Evolutionary conservation across 2,797 vertebrate genomes (phyloP).

Genomic region (Gallirallus australis): DNA sequence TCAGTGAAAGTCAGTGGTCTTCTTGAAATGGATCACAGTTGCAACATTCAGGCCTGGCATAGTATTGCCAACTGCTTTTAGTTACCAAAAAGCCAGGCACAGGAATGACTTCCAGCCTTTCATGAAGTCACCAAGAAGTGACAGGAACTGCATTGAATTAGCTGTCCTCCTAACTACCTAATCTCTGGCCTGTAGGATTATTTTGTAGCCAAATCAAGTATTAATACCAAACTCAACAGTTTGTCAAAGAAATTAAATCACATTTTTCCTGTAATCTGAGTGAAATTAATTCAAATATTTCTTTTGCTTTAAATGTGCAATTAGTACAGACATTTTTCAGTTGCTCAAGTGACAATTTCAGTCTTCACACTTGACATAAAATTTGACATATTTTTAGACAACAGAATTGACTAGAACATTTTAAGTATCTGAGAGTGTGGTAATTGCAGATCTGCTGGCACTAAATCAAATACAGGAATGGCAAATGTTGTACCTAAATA

Average conservation of each 20-base stretch:
- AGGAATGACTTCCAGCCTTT: not conserved
- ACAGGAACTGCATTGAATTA: not conserved
- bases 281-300: conserved; percentile 57
- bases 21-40: not conserved
- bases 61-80: not conserved
- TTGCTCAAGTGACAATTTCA: conserved; percentile 63
- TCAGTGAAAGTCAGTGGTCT: not conserved
- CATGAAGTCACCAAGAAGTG: not conserved
- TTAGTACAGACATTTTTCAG: conserved; percentile 57
- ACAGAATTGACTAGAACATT: conserved; percentile 44
- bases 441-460: conserved; percentile 56
- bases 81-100: not conserved
- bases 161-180: not conserved
- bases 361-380: conserved; percentile 65
- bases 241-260: not conserved
- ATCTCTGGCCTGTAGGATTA: not conserved
- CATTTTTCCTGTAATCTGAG: conserved; percentile 42
- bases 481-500: conserved; percentile 64
- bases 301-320: conserved; percentile 44
- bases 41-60: not conserved
- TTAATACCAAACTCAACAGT: not conserved
- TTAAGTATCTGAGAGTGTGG: conserved; percentile 37
- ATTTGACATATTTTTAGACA: conserved; percentile 72
- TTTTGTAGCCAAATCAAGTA: not conserved
- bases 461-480: conserved; percentile 64